Evolutionary conservation across 1,140 invertebrate genomes (phyloP).

Genomic region (Euura lappo): DNA sequence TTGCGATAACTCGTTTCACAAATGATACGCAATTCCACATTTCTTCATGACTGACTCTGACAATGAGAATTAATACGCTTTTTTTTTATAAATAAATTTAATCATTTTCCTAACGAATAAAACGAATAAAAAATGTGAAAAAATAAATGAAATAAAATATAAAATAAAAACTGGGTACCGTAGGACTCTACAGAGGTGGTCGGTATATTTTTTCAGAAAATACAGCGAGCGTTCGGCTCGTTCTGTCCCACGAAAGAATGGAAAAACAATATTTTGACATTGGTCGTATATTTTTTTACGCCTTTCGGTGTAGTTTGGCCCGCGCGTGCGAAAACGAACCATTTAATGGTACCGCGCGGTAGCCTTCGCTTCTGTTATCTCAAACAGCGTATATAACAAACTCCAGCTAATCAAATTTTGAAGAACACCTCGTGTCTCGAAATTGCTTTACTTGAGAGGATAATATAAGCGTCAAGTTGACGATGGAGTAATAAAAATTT

Average conservation of each 20-base stretch:
- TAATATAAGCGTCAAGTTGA: not conserved
- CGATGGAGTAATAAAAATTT: not conserved
- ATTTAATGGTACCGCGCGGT: not conserved
- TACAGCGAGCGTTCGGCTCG: slow-evolving; percentile 42
- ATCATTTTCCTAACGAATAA: no score
- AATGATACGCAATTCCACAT: no score
- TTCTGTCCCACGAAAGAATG: slow-evolving; percentile 51
- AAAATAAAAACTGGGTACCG: no score
- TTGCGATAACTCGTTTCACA: no score
- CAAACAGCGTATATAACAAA: not conserved
- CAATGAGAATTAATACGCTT: no score
- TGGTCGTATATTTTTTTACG: not conserved
- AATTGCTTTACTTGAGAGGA: not conserved
- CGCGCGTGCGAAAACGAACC: not conserved
- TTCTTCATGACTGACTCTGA: no score
- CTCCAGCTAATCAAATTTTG: not conserved
- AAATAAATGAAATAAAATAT: slow-evolving; percentile 28
- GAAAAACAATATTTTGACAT: slow-evolving; percentile 58
- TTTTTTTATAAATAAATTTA: no score
- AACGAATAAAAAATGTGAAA: slow-evolving; percentile 38
- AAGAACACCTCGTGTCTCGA: not conserved
- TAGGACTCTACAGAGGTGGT: not conserved
- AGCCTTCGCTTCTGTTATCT: not conserved
- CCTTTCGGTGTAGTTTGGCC: not conserved
- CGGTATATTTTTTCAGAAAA: slow-evolving; percentile 57